Conservation (phyloP, 1,140 invertebrate genomes). For the Drosophila kikkawai region DNA sequence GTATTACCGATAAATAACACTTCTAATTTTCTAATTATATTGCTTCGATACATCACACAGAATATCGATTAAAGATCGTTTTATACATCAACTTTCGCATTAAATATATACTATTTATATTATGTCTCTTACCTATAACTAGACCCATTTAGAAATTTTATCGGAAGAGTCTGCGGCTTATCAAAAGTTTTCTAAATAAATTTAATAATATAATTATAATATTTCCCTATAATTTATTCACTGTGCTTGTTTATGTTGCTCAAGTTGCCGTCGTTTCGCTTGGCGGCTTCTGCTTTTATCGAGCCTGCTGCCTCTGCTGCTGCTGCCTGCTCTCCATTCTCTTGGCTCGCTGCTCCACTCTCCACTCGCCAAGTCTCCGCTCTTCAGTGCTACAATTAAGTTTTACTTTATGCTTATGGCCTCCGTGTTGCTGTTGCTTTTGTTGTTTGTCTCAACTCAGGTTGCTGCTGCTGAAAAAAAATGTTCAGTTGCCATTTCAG, state of each 20-base stretch:
- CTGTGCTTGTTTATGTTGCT: conserved; percentile 54
- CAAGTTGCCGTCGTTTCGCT: conserved; percentile 68
- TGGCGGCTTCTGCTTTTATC: conserved; percentile 73
- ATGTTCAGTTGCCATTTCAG: conserved; percentile 68
- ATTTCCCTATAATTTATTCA: conserved; percentile 15
- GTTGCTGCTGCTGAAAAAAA: conserved; percentile 58
- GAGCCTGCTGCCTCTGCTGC: conserved; percentile 17
- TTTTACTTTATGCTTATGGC: conserved; percentile 82
- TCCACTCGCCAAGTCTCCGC: conserved; percentile 51
- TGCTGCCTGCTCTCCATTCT: conserved; percentile 33
- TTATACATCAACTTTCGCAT: no score
- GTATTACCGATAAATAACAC: no score
- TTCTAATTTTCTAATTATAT: no score
- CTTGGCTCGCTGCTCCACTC: conserved; percentile 40
- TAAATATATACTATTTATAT: no score
- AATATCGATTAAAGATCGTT: no score
- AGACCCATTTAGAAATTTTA: no score
- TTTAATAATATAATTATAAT: not conserved
- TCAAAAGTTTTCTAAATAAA: not conserved
- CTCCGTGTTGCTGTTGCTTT: conserved; percentile 64
- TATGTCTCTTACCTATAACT: no score
- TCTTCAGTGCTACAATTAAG: conserved; percentile 76
- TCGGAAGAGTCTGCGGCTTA: no score
- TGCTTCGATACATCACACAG: no score
- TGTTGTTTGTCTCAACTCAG: conserved; percentile 68